Conservation (phyloP, 2,113 vertebrate genomes). For the Corapipo altera region DNA sequence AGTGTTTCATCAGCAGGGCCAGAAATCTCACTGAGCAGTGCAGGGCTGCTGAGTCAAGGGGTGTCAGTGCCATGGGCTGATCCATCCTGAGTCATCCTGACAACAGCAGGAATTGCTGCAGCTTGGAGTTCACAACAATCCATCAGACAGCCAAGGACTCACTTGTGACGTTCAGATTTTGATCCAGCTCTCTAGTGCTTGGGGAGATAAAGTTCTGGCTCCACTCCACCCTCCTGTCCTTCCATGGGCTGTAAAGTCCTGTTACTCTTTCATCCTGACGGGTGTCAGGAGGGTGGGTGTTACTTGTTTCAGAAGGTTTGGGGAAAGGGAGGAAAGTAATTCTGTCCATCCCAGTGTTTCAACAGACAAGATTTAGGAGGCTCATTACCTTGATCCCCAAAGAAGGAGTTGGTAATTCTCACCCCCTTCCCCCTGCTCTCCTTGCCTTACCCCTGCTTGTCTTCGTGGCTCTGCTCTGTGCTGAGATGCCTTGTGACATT, state of each 20-base stretch:
- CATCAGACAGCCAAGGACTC: background rate
- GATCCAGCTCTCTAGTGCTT: background rate
- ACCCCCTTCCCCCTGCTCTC: slow-evolving; percentile 24
- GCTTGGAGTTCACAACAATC: background rate
- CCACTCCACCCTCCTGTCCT: background rate
- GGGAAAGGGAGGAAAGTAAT: background rate
- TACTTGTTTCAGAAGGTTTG: background rate
- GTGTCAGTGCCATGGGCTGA: background rate
- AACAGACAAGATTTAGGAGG: background rate
- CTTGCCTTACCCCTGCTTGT: background rate
- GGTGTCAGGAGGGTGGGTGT: background rate
- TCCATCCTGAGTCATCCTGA: background rate
- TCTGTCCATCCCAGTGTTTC: background rate
- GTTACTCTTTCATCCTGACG: rapidly evolving
- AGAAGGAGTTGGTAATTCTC: background rate
- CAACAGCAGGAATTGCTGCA: background rate
- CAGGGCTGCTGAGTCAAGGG: background rate
- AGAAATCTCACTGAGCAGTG: background rate
- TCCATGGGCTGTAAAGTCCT: background rate
- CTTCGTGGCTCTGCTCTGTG: background rate
- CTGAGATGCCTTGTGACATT: slow-evolving; percentile 57
- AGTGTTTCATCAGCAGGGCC: background rate
- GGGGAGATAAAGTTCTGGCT: background rate
- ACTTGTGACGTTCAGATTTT: background rate
- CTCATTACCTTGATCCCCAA: background rate